Evolutionary conservation across 2,888 invertebrate genomes (phyloP), one percentile per base, ranked within the genome.

Genomic region (Tromatobia lineatoria): DNA sequence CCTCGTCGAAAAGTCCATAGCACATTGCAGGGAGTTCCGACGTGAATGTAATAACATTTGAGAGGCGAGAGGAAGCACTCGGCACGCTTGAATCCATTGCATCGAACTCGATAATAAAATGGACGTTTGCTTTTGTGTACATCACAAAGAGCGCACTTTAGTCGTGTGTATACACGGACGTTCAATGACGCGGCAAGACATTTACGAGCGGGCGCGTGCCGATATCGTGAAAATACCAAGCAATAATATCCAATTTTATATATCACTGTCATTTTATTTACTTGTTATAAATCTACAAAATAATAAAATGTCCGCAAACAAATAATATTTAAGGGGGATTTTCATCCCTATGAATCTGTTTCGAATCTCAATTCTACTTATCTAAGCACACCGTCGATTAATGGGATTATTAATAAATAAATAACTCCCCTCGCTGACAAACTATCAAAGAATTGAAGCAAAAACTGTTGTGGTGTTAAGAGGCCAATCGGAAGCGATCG

Each of bases 181-280:
- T 83, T 83, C 83, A 83, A 83, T 83, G 83, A 83, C 80, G 83
- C 80, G 76, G 71, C 59, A 76, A 80, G 83, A 83, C 83, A 83
- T 83, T 83, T 83, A 83, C 80, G 83, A 83, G 61, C 71, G 66
- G 80, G 74, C 83, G 83, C 83, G 83, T 83, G 80, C 83, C 83
- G 75, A 80, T 83, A 83, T 80, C 79, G 52, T 69, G 76, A 66
- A 83, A 80, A 80, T 71, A 79, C 52, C 4, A 4, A 29, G 29
- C 29, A 29, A 29, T 29, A 29, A 29, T 29, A 29, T n/a, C n/a
- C n/a, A n/a, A n/a, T n/a, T n/a, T n/a, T n/a, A n/a, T n/a, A n/a
- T n/a, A n/a, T n/a, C n/a, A n/a, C n/a, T n/a, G n/a, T n/a, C n/a
- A n/a, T n/a, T n/a, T n/a, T n/a, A n/a, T n/a, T n/a, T n/a, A n/a